Base-by-base conservation (phyloP, 2,888 invertebrate species). In the Andrena bicolor region DNA sequence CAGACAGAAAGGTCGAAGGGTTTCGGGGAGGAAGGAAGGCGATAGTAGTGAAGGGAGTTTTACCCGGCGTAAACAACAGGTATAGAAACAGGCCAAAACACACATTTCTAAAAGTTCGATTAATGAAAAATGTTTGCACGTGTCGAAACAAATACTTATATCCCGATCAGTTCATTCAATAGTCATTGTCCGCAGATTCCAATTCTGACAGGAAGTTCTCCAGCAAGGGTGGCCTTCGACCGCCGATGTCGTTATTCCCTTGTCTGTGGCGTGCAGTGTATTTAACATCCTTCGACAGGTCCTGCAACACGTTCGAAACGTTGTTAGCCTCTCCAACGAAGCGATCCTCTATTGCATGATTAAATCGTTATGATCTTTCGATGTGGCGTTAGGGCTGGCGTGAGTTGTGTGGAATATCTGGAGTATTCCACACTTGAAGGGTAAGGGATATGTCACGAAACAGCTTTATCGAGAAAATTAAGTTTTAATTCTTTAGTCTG, bases 151-250 rank as follows among this genome's bases (percentile, higher is more conserved):
- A 64, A 66, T 63, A 61, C 69, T 66, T 83, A 63, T 69, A 65
- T 82, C 60, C 41, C 20, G 58, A 60, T 61, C 48, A 58, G 51
- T 72, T 71, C 49, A 28, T 75, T 87, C 72, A 88, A 76, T 88
- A 88, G 64, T 78, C 80, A 77, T 53, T 76, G 51, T 86, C 83
- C 65, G 76, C 56, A 8, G 81, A 48, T 58, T 84, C 86, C 63
- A 79, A 66, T 51, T 81, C 80, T 10, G 84, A 76, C 8, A 76
- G 63, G 56, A 88, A 81, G 32, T 74, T 72, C 16, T 83, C 74
- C 63, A 82, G 70, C 7, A 77, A 28, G 2, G 81, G 69, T 73
- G 68, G 51, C n/a, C 72, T 82, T 60, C 81, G 78, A 76, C 74
- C 78, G 41, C 66, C 65, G 53, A 78, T 64, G 28, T 68, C 69